phyloP scores from a whole-genome alignment of 2,113 vertebrate genomes.

The Todiramphus chloris region DNA sequence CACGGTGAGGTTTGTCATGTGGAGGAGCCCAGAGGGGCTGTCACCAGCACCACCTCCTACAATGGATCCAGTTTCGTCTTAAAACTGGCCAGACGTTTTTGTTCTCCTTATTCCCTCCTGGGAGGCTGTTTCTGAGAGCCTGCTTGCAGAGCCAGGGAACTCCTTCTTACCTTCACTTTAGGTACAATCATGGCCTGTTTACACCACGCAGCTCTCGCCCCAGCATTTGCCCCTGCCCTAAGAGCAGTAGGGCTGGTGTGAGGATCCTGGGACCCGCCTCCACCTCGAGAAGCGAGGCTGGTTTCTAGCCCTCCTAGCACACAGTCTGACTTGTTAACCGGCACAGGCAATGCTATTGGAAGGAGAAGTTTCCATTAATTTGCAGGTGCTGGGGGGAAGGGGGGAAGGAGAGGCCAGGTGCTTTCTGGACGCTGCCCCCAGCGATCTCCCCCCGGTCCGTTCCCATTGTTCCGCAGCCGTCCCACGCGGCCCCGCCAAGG shows the following conservation, averaged over 20 bases:
- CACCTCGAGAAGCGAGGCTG: not conserved
- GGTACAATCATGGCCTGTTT: not conserved
- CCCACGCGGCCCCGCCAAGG: not conserved
- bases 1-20: not conserved
- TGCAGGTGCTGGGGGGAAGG: slow-evolving; percentile 58
- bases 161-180: not conserved
- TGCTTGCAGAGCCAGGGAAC: not conserved
- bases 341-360: slow-evolving; percentile 5
- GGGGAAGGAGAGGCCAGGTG: slow-evolving; percentile 53
- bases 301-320: not conserved
- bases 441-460: slow-evolving; percentile 1
- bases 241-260: not conserved
- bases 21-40: accelerated
- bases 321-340: slow-evolving; percentile 39
- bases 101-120: not conserved
- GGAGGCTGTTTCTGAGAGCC: not conserved
- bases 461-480: slow-evolving; percentile 34
- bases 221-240: not conserved
- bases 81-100: not conserved
- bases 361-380: slow-evolving; percentile 62
- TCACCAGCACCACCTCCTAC: not conserved
- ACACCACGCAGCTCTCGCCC: not conserved
- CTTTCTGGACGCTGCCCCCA: slow-evolving; percentile 53
- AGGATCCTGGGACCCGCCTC: not conserved
- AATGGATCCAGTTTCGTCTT: not conserved